Conservation (phyloP, 2,113 vertebrate species). For the Poicephalus gulielmi region DNA sequence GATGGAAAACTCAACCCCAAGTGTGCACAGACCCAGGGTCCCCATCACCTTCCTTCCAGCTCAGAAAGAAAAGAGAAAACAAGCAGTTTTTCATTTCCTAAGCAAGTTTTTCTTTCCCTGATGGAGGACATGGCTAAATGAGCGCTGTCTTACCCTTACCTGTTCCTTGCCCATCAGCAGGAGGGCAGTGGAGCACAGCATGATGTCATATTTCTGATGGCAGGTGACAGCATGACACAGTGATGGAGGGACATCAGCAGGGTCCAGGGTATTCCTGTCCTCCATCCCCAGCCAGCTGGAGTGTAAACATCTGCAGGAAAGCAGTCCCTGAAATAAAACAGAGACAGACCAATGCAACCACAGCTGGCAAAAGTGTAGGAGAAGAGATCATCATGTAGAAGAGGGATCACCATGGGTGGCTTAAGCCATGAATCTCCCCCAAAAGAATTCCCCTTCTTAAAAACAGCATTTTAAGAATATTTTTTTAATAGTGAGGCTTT, state of each 20-base stretch:
- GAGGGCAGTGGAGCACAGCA: accelerated
- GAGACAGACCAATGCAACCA: background rate
- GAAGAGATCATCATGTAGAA: background rate
- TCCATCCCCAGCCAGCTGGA: background rate
- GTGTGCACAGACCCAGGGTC: no score
- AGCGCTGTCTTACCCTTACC: background rate
- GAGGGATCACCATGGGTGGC: background rate
- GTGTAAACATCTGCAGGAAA: background rate
- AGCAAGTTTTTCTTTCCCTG: background rate
- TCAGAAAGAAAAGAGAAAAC: background rate
- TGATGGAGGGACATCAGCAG: no score
- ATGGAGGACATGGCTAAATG: background rate
- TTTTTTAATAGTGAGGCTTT: accelerated
- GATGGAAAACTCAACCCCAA: background rate
- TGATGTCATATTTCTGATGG: accelerated
- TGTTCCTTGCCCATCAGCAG: background rate
- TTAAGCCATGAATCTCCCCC: background rate
- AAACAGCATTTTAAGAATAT: background rate
- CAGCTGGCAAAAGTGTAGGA: background rate
- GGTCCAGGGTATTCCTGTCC: no score
- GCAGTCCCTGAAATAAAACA: background rate
- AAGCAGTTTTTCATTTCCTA: background rate
- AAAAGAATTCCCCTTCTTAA: background rate
- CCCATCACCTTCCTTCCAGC: accelerated
- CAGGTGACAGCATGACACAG: background rate